Evolutionary conservation across 2,113 vertebrate genomes (phyloP).

Genomic region (Crotalus viridis): DNA sequence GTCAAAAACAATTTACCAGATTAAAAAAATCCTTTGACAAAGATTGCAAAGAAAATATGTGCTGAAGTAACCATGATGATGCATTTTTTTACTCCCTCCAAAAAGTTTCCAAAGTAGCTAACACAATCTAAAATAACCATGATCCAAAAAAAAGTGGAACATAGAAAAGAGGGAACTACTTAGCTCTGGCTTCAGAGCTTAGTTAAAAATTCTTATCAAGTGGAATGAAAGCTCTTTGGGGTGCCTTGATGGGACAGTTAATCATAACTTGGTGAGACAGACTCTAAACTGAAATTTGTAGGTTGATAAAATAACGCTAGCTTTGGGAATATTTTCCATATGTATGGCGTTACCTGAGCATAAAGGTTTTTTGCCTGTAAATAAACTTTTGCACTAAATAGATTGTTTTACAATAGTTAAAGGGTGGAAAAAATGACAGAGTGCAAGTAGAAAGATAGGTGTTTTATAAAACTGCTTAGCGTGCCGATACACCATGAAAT

Average conservation of each 20-base stretch:
- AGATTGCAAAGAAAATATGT: not conserved
- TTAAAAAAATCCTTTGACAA: not conserved
- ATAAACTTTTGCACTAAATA: not conserved
- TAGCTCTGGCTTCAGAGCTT: not conserved
- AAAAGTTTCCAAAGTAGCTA: not conserved
- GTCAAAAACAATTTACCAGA: not conserved
- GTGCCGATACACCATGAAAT: not conserved
- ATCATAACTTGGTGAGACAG: not conserved
- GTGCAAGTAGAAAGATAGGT: not conserved
- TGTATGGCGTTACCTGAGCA: not conserved
- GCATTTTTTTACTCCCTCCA: not conserved
- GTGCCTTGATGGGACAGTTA: not conserved
- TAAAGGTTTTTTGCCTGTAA: not conserved
- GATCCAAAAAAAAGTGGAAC: not conserved
- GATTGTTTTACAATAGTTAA: not conserved
- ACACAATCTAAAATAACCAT: not conserved
- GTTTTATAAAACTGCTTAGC: not conserved
- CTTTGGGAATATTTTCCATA: not conserved
- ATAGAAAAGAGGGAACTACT: not conserved
- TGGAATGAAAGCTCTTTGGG: not conserved
- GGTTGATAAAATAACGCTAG: not conserved
- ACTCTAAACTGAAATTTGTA: not conserved
- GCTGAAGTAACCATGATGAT: not conserved
- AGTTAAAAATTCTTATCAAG: not conserved
- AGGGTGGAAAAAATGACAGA: not conserved